Evolutionary conservation across 2,888 invertebrate genomes (phyloP).

Genomic region (Zygothrica quintamaculata): DNA sequence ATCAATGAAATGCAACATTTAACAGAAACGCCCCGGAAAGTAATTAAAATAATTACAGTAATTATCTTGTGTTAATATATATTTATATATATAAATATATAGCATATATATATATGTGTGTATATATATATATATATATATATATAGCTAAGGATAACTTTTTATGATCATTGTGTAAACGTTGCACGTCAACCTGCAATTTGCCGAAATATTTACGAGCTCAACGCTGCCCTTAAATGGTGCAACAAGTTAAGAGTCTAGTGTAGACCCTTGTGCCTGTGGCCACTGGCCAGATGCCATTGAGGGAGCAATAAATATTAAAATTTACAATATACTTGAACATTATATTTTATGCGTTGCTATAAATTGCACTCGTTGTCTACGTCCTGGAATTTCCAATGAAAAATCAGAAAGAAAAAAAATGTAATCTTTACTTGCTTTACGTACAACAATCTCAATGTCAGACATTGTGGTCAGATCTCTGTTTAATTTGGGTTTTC

Average conservation of each 20-base stretch:
- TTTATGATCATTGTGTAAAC: slow-evolving; percentile 51
- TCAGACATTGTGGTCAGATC: slow-evolving; percentile 25
- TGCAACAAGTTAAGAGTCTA: slow-evolving; percentile 30
- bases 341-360: slow-evolving; percentile 28
- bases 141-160: slow-evolving; percentile 10
- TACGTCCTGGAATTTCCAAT: slow-evolving; percentile 54
- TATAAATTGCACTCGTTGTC: slow-evolving; percentile 39
- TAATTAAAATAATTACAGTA: slow-evolving; percentile 65
- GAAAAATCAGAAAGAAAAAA: slow-evolving; percentile 17
- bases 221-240: slow-evolving; percentile 60
- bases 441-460: slow-evolving; percentile 43
- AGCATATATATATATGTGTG: background rate
- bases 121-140: background rate
- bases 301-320: slow-evolving; percentile 65
- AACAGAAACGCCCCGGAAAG: slow-evolving; percentile 48
- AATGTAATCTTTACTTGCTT: slow-evolving; percentile 17
- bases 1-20: slow-evolving; percentile 29
- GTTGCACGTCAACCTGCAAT: slow-evolving; percentile 66
- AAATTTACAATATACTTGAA: slow-evolving; percentile 58
- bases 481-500: slow-evolving; percentile 34
- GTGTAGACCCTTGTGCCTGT: background rate
- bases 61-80: slow-evolving; percentile 35
- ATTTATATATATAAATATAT: background rate
- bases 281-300: slow-evolving; percentile 13
- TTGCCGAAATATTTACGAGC: slow-evolving; percentile 77